These are phyloP conservation scores for Haemorhous mexicanus DNA, from an alignment of 2,113 vertebrate species.

Conservation along the genomic window DNA sequence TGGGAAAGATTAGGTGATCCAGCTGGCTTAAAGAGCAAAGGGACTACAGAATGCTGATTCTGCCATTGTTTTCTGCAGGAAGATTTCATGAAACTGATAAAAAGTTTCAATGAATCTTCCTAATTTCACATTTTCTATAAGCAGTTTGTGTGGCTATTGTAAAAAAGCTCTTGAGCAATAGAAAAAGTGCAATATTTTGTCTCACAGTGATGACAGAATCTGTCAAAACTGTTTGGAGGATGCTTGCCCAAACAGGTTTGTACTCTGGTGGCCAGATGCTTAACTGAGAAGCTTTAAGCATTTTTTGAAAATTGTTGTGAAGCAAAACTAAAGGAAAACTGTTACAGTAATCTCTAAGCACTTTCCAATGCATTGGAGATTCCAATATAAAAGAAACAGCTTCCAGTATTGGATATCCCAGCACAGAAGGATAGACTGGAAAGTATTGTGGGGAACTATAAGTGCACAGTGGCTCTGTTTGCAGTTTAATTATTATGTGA, in stretches of 20 bases:
- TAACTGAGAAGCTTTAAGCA: not conserved
- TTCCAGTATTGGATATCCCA: not conserved
- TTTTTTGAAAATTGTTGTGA: not conserved
- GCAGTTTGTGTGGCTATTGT: not conserved
- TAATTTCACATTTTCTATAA: not conserved
- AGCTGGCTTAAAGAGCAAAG: not conserved
- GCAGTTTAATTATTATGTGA: not conserved
- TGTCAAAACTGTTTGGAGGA: not conserved
- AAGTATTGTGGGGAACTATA: not conserved
- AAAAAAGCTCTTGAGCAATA: not conserved
- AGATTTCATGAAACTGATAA: not conserved
- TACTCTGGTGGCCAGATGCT: not conserved
- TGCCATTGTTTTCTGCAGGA: not conserved
- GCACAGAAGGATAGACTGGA: not conserved
- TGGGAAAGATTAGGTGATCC: not conserved
- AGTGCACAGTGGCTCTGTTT: not conserved
- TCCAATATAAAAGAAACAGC: not conserved
- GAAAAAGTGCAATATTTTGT: not conserved
- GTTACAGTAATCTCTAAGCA: not conserved
- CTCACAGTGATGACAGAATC: not conserved
- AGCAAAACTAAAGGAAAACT: not conserved
- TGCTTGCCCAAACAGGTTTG: not conserved
- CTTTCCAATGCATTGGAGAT: not conserved
- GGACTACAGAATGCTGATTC: not conserved
- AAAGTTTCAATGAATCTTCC: not conserved